Evolutionary conservation across 2,797 vertebrate species (phyloP).

Genomic region (Hippoglossus hippoglossus): DNA sequence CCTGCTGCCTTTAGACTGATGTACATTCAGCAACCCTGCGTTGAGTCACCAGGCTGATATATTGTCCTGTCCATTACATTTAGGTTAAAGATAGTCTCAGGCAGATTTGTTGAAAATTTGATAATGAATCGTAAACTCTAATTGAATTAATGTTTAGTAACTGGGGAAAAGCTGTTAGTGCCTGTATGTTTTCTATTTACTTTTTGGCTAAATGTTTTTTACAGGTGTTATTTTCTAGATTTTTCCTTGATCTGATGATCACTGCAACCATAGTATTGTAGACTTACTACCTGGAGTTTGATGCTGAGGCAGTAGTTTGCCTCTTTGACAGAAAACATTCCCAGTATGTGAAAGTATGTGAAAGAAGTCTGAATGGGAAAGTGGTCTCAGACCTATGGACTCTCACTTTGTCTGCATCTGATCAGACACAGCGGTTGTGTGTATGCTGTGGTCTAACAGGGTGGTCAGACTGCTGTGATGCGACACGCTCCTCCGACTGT

Average conservation of each 20-base stretch:
- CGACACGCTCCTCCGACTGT: slow-evolving; percentile 64
- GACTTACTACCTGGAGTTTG: not conserved
- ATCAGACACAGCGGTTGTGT: slow-evolving; percentile 61
- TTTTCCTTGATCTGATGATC: too few species aligned
- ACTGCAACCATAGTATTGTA: not conserved
- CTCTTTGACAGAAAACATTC: slow-evolving; percentile 39
- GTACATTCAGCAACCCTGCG: slow-evolving; percentile 49
- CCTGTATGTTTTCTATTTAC: too few species aligned
- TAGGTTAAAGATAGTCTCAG: slow-evolving; percentile 11
- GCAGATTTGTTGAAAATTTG: slow-evolving; percentile 18
- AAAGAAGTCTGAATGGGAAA: too few species aligned
- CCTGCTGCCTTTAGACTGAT: slow-evolving; percentile 58
- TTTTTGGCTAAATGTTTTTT: not conserved
- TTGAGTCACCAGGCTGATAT: slow-evolving; percentile 41
- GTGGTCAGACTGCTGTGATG: slow-evolving; percentile 69
- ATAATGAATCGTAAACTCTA: slow-evolving; percentile 5
- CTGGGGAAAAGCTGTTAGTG: too few species aligned
- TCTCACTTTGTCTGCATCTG: slow-evolving; percentile 63
- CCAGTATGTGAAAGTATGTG: slow-evolving; percentile 26
- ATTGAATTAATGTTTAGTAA: slow-evolving; percentile 3
- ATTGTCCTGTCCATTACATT: slow-evolving; percentile 39
- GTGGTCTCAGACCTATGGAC: not conserved
- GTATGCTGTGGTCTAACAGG: slow-evolving; percentile 58
- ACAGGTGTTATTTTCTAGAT: too few species aligned
- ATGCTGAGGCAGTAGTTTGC: slow-evolving; percentile 1